A percentile compares a stretch with the other conserved stretches of the same genome.
Evolutionary conservation across 2,888 invertebrate species (phyloP).

Genomic region (Geophilus truncorum): DNA sequence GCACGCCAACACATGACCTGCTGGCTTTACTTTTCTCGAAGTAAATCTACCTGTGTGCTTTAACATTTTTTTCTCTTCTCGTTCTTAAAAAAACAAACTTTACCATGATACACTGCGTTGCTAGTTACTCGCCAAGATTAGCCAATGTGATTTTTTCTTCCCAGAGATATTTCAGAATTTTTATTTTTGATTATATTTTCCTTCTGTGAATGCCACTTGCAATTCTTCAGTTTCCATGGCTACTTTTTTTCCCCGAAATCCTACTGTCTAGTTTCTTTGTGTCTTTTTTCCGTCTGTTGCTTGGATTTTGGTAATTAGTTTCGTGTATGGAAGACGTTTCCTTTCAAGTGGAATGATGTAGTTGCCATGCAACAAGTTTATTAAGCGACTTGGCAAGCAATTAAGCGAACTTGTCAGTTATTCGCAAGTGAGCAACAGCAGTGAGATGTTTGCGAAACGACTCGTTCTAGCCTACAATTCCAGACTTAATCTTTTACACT

Average conservation of each 20-base stretch:
- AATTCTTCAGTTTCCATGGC: neutral
- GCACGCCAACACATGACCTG: neutral
- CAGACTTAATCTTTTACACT: neutral
- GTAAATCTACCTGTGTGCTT: neutral
- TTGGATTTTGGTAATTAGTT: slow-evolving; percentile 20
- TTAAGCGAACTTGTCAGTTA: slow-evolving; percentile 5
- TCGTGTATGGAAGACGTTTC: neutral
- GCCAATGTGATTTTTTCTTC: neutral
- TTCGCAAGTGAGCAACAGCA: slow-evolving; percentile 6
- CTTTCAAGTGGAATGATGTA: slow-evolving; percentile 5
- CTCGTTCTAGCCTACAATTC: neutral
- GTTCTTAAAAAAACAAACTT: no score
- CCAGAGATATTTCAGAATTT: neutral
- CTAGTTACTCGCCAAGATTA: neutral
- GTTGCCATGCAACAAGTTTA: slow-evolving; percentile 16
- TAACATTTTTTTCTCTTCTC: no score
- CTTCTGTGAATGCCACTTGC: neutral
- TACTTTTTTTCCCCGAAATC: neutral
- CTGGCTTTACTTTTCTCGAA: neutral
- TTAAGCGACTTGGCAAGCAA: slow-evolving; percentile 10
- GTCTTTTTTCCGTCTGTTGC: neutral
- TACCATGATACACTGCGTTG: neutral
- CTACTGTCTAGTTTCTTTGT: neutral
- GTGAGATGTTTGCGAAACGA: neutral
- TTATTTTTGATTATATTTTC: neutral